Evolutionary conservation across 2,888 invertebrate genomes (phyloP), one percentile per base, ranked within the genome.

Genomic region (Phrixothrix hirtus): DNA sequence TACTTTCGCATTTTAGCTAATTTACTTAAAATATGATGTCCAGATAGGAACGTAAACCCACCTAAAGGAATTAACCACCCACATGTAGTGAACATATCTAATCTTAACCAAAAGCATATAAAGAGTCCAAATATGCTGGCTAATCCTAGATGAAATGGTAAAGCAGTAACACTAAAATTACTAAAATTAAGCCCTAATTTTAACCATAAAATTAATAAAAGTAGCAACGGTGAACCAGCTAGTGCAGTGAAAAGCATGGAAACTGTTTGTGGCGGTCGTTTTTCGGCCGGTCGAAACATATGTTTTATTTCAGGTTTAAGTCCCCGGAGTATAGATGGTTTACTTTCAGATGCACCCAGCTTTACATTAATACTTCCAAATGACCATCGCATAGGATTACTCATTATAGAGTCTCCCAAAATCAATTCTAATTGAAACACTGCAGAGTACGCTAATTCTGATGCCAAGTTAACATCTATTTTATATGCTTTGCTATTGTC

Each of bases 31-130:
- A 98, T 82, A 61, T 92, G 86, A 75, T 96, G 95, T 1, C 98
- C 98, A 54, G 90, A 86, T 27, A 98, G 83, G 83, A 98, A 97
- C 47, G 97, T 96, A 60, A 95, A 82, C 27, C 88, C 79, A 48
- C 87, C 95, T 46, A 98, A 81, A 52, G 91, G 86, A 60, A 90
- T 79, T 65, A 99, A 81, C 79, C 92, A 94, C 64, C 93, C 89
- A 66, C 95, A 79, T 11, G 98, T 96, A 61, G 89, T 86, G 80
- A 99, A 99, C 98, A 99, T 99, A 70, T 94, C 88, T 65, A 98
- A 80, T 71, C 88, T 83, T 63, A 95, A 77, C 96, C 97, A 99
- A 79, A 99, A 95, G 66, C 89, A 76, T 43, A 84, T 87, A 79
- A 96, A 98, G 45, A 99, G 83, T 0, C 80, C 82, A 68, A 98